Conservation (phyloP, 2,888 invertebrate species). For the Caenorhabditis drosophilae region DNA sequence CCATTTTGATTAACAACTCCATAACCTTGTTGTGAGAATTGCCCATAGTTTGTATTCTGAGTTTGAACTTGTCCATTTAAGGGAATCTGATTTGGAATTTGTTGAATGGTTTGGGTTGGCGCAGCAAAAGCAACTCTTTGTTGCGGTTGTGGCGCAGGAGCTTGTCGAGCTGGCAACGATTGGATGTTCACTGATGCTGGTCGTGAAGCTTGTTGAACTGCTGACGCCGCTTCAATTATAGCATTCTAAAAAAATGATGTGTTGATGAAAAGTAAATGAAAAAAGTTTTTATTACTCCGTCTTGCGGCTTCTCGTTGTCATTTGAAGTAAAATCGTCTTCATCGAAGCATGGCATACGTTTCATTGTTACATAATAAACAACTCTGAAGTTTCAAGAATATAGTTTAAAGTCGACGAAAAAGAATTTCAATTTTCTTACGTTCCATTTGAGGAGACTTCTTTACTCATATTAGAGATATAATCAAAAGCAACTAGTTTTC, state of each 20-base stretch:
- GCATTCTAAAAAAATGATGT: conserved; percentile 20
- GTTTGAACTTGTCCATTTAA: conserved; percentile 8
- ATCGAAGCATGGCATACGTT: conserved; percentile 53
- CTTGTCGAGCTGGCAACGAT: neutral
- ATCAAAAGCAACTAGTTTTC: conserved; percentile 52
- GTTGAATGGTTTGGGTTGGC: conserved; percentile 18
- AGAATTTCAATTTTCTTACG: conserved; percentile 22
- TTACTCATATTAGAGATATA: conserved; percentile 53
- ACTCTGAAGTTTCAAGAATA: conserved; percentile 43
- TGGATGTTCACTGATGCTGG: neutral
- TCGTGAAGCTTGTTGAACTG: conserved; percentile 13
- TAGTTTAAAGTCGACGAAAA: too few relatives aligned
- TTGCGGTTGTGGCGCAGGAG: neutral
- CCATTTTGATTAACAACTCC: conserved; percentile 32
- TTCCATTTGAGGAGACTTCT: conserved; percentile 42
- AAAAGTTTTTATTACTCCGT: too few relatives aligned
- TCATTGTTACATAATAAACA: conserved; percentile 42
- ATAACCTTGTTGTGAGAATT: conserved; percentile 34
- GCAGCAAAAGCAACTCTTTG: neutral
- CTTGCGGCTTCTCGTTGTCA: too few relatives aligned
- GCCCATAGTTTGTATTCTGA: conserved; percentile 18
- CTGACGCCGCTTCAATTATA: conserved; percentile 24
- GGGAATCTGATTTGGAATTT: conserved; percentile 9
- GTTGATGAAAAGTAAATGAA: too few relatives aligned
- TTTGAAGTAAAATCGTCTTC: conserved; percentile 15